Base-by-base conservation (phyloP, 1,140 invertebrate genomes). In the Drosophila pachea region DNA sequence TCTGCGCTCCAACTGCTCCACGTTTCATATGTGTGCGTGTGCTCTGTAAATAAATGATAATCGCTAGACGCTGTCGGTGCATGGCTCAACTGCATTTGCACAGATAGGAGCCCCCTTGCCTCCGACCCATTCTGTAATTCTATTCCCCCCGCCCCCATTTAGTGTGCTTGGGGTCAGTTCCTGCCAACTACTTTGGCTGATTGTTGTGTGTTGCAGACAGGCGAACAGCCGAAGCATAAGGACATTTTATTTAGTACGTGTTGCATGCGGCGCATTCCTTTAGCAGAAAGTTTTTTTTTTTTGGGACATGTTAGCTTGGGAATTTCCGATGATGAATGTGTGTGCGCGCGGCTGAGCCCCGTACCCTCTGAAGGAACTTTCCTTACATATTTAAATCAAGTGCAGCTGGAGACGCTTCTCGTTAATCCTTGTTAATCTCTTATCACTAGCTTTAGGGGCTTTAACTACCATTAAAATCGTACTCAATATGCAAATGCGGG, bases 231-330 rank as follows among this genome's bases (percentile, higher is more conserved):
- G n/a, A 38, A 6, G 36, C 36, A 38, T 9, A 72, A 59, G 65
- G 60, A 60, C 71, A 67, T 82, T 83, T 75, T 82, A 72, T 77
- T 83, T 78, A 70, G 71, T 74, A 69, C 74, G 74, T 82, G 75
- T 77, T 77, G 78, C 78, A 70, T 77, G 50, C 76, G 66, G 56
- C 53, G 49, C 68, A 74, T 72, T 64, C 63, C 38, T 60, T 78
- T 75, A 14, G 40, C 14, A 32, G 29, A 42, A 73, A 61, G 50
- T 77, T 68, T 83, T 72, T 68, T 72, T 82, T 77, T 68, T 82
- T 66, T 49, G 64, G 58, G 72, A 83, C 63, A 64, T 55, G 31
- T 42, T 65, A 36, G 12, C 49, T 8, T 52, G 45, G 61, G 67
- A 66, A 82, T 82, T 71, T 77, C 22, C 22, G 3, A 38, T 62